These are phyloP conservation scores for Casuarius casuarius DNA, from an alignment of 2,113 vertebrate genomes.

Conservation along the genomic window DNA sequence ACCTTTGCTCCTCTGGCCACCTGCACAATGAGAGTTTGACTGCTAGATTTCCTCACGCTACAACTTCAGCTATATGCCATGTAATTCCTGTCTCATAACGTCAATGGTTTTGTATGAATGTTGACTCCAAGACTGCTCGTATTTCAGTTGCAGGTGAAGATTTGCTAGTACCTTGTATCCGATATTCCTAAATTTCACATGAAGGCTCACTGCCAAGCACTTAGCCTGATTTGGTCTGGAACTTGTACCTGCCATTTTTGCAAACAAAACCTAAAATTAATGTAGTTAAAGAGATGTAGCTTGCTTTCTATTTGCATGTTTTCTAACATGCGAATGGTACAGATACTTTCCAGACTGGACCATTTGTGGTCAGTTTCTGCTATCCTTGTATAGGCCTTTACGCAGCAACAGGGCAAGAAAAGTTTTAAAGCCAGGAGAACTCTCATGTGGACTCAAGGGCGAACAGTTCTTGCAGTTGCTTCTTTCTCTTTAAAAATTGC, in stretches of 20 bases:
- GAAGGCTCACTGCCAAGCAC: background rate
- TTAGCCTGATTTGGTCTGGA: background rate
- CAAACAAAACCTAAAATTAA: background rate
- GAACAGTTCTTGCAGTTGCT: accelerated
- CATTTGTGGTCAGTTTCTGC: background rate
- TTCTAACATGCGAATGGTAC: background rate
- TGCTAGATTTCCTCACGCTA: background rate
- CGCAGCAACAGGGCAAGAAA: background rate
- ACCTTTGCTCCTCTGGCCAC: background rate
- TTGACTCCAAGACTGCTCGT: background rate
- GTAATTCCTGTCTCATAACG: background rate
- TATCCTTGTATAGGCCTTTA: background rate
- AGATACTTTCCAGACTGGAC: accelerated
- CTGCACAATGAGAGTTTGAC: background rate
- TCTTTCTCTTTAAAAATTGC: background rate
- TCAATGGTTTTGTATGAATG: background rate
- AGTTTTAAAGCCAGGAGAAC: background rate
- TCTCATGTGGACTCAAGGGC: background rate
- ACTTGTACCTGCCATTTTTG: background rate
- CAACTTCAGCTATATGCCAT: background rate
- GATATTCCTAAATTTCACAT: background rate
- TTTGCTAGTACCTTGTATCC: background rate
- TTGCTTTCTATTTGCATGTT: background rate
- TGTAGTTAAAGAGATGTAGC: background rate
- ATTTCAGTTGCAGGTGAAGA: background rate